phyloP scores from a whole-genome alignment of 2,888 invertebrate species.

The Cryptus armator region DNA sequence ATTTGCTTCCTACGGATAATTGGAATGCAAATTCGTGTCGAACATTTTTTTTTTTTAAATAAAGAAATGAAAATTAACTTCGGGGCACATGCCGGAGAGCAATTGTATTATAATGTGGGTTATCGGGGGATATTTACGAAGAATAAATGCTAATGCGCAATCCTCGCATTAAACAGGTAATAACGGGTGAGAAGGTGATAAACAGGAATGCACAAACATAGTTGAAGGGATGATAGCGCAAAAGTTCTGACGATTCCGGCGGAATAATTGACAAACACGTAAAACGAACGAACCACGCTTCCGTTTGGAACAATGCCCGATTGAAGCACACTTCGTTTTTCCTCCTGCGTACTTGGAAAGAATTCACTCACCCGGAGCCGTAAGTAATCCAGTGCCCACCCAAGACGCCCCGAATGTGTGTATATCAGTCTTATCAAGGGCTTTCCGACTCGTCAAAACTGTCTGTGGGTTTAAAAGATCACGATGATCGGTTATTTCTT shows the following conservation, averaged over 20 bases:
- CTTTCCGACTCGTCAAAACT: conserved; percentile 73
- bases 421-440: conserved; percentile 75
- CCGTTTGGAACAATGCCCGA: conserved; percentile 69
- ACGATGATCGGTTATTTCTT: too few species aligned
- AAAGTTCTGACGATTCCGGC: not conserved
- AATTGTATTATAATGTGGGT: too few species aligned
- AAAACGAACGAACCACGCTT: conserved; percentile 64
- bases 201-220: too few species aligned
- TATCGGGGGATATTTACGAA: too few species aligned
- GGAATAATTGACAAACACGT: conserved; percentile 60
- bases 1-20: conserved; percentile 71
- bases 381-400: conserved; percentile 76
- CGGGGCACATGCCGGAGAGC: too few species aligned
- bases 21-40: not conserved
- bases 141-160: too few species aligned
- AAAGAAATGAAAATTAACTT: not conserved
- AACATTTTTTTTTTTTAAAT: too few species aligned
- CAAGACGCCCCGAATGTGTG: conserved; percentile 74
- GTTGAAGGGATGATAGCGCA: not conserved
- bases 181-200: not conserved
- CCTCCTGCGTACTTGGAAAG: conserved; percentile 52
- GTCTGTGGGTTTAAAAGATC: conserved; percentile 57
- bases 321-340: conserved; percentile 67
- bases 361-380: conserved; percentile 74
- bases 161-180: too few species aligned